These are phyloP conservation scores for Microcaecilia unicolor DNA, from an alignment of 2,797 vertebrate species.

Conservation along the genomic window DNA sequence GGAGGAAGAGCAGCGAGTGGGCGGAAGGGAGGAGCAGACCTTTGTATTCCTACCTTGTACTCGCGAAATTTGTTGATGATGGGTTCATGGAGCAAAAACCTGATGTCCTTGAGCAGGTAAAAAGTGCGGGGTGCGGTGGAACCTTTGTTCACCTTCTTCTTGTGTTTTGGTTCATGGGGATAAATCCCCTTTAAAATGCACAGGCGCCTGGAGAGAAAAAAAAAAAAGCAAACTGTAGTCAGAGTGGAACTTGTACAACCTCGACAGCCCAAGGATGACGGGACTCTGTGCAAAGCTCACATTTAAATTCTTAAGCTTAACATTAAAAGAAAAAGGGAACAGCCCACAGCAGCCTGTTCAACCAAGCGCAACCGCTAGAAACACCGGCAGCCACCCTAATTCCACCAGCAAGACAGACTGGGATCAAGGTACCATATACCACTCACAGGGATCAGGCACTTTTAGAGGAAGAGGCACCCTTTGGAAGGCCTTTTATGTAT, in stretches of 20 bases:
- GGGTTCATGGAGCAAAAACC: slow-evolving; percentile 88
- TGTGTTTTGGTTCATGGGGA: slow-evolving; percentile 91
- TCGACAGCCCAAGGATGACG: background rate
- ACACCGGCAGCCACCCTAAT: too few relatives aligned
- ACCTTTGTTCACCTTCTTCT: slow-evolving; percentile 96
- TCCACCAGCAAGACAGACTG: too few relatives aligned
- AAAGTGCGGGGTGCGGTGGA: slow-evolving; percentile 84
- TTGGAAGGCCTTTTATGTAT: too few relatives aligned
- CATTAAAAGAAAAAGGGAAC: background rate
- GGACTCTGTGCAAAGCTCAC: too few relatives aligned
- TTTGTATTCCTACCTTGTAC: slow-evolving; percentile 82
- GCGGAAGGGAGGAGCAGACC: too few relatives aligned
- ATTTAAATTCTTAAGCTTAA: background rate
- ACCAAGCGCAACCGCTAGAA: too few relatives aligned
- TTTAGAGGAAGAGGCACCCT: too few relatives aligned
- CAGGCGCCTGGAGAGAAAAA: slow-evolving; percentile 60
- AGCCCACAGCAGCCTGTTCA: too few relatives aligned
- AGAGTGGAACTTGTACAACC: too few relatives aligned
- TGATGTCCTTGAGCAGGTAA: slow-evolving; percentile 92
- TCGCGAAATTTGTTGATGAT: slow-evolving; percentile 86
- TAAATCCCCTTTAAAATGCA: slow-evolving; percentile 96
- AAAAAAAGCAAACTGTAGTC: background rate
- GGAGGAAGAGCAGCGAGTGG: too few relatives aligned
- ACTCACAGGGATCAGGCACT: too few relatives aligned
- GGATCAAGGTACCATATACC: too few relatives aligned